Base-by-base conservation (phyloP, 2,797 vertebrate genomes). In the Helicolenus hilgendorfi region DNA sequence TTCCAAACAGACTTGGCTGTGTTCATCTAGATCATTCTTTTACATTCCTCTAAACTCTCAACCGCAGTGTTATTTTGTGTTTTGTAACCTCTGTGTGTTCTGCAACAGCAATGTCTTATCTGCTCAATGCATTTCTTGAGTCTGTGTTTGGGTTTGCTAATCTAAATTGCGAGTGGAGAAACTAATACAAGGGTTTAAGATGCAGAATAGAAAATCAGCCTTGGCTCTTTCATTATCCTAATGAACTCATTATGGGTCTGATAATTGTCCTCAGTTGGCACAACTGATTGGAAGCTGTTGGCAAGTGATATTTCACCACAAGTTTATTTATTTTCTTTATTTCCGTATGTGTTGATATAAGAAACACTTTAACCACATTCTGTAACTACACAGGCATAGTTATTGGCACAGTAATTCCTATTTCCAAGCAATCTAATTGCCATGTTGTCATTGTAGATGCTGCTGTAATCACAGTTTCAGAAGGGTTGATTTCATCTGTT, bases 171-270 rank as follows among this genome's bases (percentile, higher is more conserved):
- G 72, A 60, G 85, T 72, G 79, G 64, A 81, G 81, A 83, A 90
- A 69, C 85, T 90, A 92, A 94, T 88, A 86, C 72, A 93, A 86
- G 84, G 80, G 81, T 95, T 93, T 92, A 94, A 93, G 88, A 95
- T 90, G 89, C 81, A 71, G 87, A 94, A 87, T 84, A 83, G 89
- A 92, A 88, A 92, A 89, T 89, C 79, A 86, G 89, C 85, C 81
- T 49, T 65, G 80, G 91, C 92, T 81, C 68, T 93, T 95, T 94
- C 85, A 93, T 95, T 95, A 95, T 96, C 88, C 79, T 94, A 96
- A 96, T 96, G 93, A 94, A 92, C 81, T 96, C 94, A 94, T 96
- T 96, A 95, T 92, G 91, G 89, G 67, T 89, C 80, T 92, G 89
- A 94, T 92, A 94, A 95, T 95, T 90, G 92, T 94, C 83, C 81